These are phyloP conservation scores for Ophion slaviceki DNA, from an alignment of 2,888 invertebrate genomes.

Conservation along the genomic window DNA sequence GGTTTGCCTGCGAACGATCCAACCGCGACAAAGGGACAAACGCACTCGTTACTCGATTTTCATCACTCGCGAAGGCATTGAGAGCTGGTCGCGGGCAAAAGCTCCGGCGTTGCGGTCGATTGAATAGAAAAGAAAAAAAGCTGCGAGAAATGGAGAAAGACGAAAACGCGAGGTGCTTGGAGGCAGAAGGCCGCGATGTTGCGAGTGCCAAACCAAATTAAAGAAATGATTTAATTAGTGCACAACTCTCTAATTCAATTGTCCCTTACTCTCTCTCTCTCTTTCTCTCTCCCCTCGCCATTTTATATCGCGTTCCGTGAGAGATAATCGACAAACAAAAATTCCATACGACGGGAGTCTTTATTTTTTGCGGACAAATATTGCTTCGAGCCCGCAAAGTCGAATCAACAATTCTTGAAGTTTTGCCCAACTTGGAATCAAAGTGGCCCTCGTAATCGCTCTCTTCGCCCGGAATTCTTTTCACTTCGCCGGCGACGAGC, in stretches of 20 bases:
- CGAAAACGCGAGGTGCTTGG: slow-evolving; percentile 34
- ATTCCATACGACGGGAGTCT: not conserved
- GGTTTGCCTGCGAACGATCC: slow-evolving; percentile 86
- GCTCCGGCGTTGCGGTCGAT: not conserved
- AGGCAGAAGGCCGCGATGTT: not conserved
- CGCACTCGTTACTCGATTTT: not conserved
- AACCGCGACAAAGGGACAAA: slow-evolving; percentile 2
- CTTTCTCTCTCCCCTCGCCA: not conserved
- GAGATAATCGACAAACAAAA: slow-evolving; percentile 19
- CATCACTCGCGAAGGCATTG: not conserved
- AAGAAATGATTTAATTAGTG: slow-evolving; percentile 25
- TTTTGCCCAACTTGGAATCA: slow-evolving; percentile 1
- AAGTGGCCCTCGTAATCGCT: not conserved
- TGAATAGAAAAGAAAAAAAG: not conserved
- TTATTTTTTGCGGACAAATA: not conserved
- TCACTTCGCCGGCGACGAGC: not conserved
- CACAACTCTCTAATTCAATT: not conserved
- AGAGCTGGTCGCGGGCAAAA: not conserved
- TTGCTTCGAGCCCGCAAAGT: not conserved
- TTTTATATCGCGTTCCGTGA: not conserved
- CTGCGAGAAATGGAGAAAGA: not conserved
- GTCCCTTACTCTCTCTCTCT: not conserved
- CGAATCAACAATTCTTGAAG: slow-evolving; percentile 29
- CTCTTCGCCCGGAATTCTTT: slow-evolving; percentile 15
- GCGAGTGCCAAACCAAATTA: not conserved